phyloP scores from a whole-genome alignment of 2,888 invertebrate species.

The Pyrrhia umbra region DNA sequence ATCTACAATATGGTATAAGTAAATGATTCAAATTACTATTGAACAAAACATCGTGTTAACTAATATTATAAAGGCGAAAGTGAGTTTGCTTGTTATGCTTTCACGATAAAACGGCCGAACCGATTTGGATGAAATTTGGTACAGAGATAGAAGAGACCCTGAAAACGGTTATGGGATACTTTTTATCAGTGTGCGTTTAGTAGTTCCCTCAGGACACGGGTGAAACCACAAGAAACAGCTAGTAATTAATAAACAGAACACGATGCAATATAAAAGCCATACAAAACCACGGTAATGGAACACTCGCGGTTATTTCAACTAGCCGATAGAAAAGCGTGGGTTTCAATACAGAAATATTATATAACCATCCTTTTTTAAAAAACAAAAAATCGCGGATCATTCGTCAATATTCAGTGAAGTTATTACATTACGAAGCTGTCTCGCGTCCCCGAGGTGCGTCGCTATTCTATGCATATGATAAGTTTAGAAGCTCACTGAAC shows the following conservation, averaged over 20 bases:
- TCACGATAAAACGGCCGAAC: too few species aligned
- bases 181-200: too few species aligned
- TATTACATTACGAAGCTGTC: conserved; percentile 65
- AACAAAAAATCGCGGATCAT: conserved; percentile 57
- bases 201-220: too few species aligned
- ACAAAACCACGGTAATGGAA: conserved; percentile 31
- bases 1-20: too few species aligned
- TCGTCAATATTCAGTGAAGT: conserved; percentile 67
- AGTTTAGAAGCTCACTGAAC: conserved; percentile 29
- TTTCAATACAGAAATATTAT: neutral
- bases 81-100: too few species aligned
- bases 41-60: too few species aligned
- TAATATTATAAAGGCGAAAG: too few species aligned
- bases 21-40: too few species aligned
- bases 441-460: conserved; percentile 41
- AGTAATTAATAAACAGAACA: conserved; percentile 23
- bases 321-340: neutral
- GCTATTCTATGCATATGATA: conserved; percentile 56
- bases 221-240: too few species aligned
- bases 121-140: too few species aligned
- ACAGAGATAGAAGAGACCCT: too few species aligned
- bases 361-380: conserved; percentile 36
- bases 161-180: too few species aligned
- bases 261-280: conserved; percentile 7
- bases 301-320: conserved; percentile 11